Percentiles rank a stretch among this genome's conserved stretches.
phyloP scores from a whole-genome alignment of 2,888 invertebrate species.

The Formica aserva region DNA sequence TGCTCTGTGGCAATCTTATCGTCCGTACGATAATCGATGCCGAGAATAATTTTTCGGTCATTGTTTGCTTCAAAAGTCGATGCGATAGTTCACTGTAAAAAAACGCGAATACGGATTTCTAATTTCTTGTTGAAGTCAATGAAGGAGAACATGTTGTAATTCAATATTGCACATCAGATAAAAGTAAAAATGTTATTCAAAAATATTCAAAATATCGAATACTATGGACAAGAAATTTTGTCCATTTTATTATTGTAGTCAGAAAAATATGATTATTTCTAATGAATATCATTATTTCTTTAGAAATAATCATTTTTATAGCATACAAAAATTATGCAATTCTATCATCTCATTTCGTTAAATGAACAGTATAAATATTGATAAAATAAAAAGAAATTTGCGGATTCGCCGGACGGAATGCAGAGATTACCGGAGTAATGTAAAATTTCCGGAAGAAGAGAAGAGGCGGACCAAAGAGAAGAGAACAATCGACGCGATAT shows the following conservation, averaged over 20 bases:
- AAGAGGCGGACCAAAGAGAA: slow-evolving; percentile 35
- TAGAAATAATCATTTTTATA: no score
- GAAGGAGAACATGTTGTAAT: background rate
- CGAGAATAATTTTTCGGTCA: slow-evolving; percentile 61
- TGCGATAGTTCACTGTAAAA: background rate
- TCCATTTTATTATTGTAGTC: background rate
- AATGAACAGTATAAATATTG: background rate
- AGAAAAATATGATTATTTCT: no score
- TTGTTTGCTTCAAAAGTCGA: slow-evolving; percentile 36
- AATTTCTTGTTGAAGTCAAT: slow-evolving; percentile 21
- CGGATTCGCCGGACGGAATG: background rate
- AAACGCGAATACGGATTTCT: slow-evolving; percentile 1
- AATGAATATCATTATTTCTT: no score
- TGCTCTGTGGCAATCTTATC: background rate
- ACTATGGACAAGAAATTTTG: background rate
- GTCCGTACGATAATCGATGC: slow-evolving; percentile 38
- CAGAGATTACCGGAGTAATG: background rate
- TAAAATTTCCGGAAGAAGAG: slow-evolving; percentile 9
- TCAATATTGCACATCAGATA: background rate
- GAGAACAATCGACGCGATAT: slow-evolving; percentile 56
- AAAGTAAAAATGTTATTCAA: background rate
- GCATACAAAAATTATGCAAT: background rate
- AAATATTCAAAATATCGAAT: background rate
- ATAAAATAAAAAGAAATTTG: background rate
- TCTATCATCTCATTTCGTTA: background rate